Conservation (phyloP, 2,888 invertebrate genomes). For the Ecliptopera silaceata region DNA sequence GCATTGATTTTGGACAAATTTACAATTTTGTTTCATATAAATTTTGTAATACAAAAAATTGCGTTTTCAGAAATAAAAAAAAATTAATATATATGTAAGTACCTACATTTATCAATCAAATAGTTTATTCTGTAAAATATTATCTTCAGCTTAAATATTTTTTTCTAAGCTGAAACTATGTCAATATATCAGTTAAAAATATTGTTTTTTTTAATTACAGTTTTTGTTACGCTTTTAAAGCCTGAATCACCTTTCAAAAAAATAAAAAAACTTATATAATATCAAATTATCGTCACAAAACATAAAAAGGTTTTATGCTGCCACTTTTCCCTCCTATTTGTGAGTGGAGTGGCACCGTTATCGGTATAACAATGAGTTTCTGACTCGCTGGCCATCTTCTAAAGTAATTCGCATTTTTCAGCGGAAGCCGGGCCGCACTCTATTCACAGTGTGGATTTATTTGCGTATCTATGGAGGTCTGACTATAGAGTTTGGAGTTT, state of each 20-base stretch:
- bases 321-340: conserved; percentile 71
- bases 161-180: no score
- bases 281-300: conserved; percentile 2
- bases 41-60: no score
- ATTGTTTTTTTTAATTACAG: no score
- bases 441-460: conserved; percentile 30
- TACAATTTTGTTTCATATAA: conserved; percentile 46
- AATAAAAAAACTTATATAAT: no score
- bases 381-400: conserved; percentile 74
- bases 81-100: neutral
- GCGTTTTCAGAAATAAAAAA: no score
- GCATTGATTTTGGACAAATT: conserved; percentile 54
- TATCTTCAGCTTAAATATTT: no score
- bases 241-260: neutral
- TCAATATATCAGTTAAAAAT: no score
- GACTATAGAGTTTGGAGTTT: conserved; percentile 7
- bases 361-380: conserved; percentile 79
- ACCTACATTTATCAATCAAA: no score
- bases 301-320: conserved; percentile 23
- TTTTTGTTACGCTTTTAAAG: no score
- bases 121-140: no score
- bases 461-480: conserved; percentile 18
- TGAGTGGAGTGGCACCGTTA: conserved; percentile 64
- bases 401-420: conserved; percentile 74
- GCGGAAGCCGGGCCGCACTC: conserved; percentile 37